Base-by-base conservation (phyloP, 2,888 invertebrate genomes). In the Calliopum simillimum region DNA sequence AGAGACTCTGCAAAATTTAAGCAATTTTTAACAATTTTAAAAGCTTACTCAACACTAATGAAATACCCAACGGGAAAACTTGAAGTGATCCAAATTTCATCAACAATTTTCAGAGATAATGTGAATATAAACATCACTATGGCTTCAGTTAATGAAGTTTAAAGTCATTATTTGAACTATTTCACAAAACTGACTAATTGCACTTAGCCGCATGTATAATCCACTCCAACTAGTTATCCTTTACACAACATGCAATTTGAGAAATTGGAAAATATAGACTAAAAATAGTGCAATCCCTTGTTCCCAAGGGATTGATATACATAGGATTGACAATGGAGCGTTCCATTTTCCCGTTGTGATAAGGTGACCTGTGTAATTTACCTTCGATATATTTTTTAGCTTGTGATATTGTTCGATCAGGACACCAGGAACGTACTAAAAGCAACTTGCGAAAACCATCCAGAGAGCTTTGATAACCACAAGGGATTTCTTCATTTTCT, bases 401-500 rank as follows among this genome's bases (percentile, higher is more conserved):
- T 87, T 97, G 97, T 0, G 97, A 96, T 46, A 98, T 88, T 0
- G 97, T 97, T 76, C 98, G 89, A 83, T 98, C 98, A 0, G 97
- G 97, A 85, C 97, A 96, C 97, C 97, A 98, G 0, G 94, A 96
- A 78, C 98, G 89, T 66, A 98, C 93, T 1, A 96, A 88, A 16
- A 98, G 87, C 19, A 98, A 86, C 81, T 96, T 96, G 21, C 96
- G 89, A 81, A 97, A 98, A 0, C 96, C 93, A 82, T 97, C 97
- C 44, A 98, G 87, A 55, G 91, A 90, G 69, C 91, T 92, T 70
- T 94, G 92, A 83, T 96, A 98, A 0, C 95, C 95, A 82, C 95
- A 96, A 0, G 98, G 98, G 68, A 98, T 91, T 43, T 91, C 92
- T 81, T 96, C 96, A 12, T 94, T 94, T 85, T 98, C 98, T 0